Base-by-base conservation (phyloP, 2,888 invertebrate species). In the Sinodicranocentrus sp. region DNA sequence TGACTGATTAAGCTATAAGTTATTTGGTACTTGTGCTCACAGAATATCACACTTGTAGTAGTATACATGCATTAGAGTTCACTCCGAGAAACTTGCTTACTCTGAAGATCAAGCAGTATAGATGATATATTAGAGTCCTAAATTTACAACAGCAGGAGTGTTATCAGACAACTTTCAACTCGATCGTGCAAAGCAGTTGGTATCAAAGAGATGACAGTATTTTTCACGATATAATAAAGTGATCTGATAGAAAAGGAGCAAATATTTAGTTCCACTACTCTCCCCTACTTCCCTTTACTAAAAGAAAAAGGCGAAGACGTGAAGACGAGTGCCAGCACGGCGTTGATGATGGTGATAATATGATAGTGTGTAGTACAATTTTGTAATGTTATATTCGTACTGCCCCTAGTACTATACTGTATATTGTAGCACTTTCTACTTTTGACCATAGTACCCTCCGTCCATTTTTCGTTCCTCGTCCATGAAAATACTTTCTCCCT, bases 1-100 rank as follows among this genome's bases (percentile, higher is more conserved):
- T 71, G 78, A 78, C 70, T 79, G 79, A 65, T 52, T 79, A 57
- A 77, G 77, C 44, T 23, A 67, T 26, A 63, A 72, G 65, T 67
- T 39, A 73, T 80, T n/a, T 59, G 59, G 25, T 59, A 43, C 43
- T 72, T 33, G 39, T 17, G 25, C 21, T 54, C 21, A 26, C 33
- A 10, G n/a, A 10, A n/a, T 48, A n/a, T 48, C 33, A 33, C 33
- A 33, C 33, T 33, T 33, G 33, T 33, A 33, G 33, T 6, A 10
- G 33, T 33, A 33, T 10, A 3, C 33, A 48, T 6, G 13, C 48
- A n/a, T n/a, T n/a, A n/a, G n/a, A n/a, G n/a, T n/a, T n/a, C n/a
- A n/a, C n/a, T n/a, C n/a, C n/a, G n/a, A n/a, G n/a, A n/a, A n/a
- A n/a, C n/a, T n/a, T n/a, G n/a, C n/a, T n/a, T n/a, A n/a, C n/a